Conservation (phyloP, 2,888 invertebrate species). For the Cosmia pyralina region DNA sequence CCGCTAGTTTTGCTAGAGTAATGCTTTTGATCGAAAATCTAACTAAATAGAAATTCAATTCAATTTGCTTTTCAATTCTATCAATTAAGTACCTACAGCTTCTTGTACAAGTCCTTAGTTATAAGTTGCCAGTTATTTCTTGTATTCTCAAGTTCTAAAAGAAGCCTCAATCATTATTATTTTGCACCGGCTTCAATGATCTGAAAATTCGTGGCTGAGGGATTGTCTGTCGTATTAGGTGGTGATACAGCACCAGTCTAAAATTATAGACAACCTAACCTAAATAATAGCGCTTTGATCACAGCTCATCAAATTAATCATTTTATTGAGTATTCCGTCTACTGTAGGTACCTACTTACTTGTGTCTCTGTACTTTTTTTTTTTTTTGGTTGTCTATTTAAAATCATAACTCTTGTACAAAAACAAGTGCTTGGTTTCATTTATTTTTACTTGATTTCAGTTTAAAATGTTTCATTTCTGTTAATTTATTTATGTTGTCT, state of each 20-base stretch:
- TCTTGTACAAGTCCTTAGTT: background rate
- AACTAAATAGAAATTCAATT: background rate
- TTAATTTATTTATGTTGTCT: background rate
- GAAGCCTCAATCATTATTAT: background rate
- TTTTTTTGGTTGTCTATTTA: background rate
- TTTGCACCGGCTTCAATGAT: background rate
- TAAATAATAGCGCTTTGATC: background rate
- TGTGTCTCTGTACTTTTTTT: background rate
- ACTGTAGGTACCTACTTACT: background rate
- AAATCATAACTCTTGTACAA: background rate
- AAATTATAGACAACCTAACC: background rate
- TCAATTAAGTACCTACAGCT: background rate
- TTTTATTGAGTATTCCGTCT: background rate
- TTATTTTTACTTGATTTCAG: background rate
- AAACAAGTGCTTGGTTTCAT: background rate
- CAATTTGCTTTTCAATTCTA: background rate
- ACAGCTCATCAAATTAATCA: background rate
- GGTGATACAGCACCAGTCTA: background rate
- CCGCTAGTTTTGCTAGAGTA: background rate
- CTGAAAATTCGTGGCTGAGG: background rate
- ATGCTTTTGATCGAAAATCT: constrained; percentile 6
- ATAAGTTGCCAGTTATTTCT: background rate
- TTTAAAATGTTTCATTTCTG: background rate
- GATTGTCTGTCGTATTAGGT: background rate
- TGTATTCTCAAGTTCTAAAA: background rate